These are phyloP conservation scores for Tethya wilhelma DNA, from an alignment of 37 sponge, comb jelly and placozoan genomes.

Conservation along the genomic window DNA sequence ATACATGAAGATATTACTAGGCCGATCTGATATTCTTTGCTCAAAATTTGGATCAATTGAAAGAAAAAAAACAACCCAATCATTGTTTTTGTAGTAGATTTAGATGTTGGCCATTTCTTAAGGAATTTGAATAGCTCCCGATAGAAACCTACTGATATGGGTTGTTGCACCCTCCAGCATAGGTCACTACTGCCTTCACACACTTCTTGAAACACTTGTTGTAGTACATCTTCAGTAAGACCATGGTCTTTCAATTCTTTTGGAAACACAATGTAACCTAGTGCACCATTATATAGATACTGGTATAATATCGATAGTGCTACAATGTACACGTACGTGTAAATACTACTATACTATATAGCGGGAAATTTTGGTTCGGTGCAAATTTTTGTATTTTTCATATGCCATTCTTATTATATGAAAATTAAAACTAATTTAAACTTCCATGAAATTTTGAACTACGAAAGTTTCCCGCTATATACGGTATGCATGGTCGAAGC, in stretches of 20 bases:
- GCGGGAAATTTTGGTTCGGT: too few relatives aligned
- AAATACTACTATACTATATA: too few relatives aligned
- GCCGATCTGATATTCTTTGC: too few relatives aligned
- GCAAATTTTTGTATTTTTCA: too few relatives aligned
- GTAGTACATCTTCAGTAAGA: constrained; percentile 1
- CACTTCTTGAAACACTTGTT: neutral
- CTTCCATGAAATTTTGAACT: too few relatives aligned
- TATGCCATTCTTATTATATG: neutral
- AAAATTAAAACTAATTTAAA: too few relatives aligned
- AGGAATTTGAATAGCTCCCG: constrained; percentile 21
- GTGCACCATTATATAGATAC: too few relatives aligned
- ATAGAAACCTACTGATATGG: constrained; percentile 25
- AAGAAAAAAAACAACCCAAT: constrained; percentile 33
- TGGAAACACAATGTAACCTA: neutral
- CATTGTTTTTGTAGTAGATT: constrained; percentile 5
- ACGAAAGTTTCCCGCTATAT: too few relatives aligned
- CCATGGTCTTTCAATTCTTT: constrained; percentile 1
- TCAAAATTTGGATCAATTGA: constrained; percentile 18
- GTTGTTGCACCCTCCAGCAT: neutral
- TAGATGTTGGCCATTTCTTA: neutral
- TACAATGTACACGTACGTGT: too few relatives aligned
- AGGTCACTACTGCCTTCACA: neutral
- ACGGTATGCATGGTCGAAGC: too few relatives aligned
- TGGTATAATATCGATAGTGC: neutral
- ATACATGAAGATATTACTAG: constrained; percentile 25